phyloP scores from a whole-genome alignment of 2,797 vertebrate species.

The Megalops cyprinoides region DNA sequence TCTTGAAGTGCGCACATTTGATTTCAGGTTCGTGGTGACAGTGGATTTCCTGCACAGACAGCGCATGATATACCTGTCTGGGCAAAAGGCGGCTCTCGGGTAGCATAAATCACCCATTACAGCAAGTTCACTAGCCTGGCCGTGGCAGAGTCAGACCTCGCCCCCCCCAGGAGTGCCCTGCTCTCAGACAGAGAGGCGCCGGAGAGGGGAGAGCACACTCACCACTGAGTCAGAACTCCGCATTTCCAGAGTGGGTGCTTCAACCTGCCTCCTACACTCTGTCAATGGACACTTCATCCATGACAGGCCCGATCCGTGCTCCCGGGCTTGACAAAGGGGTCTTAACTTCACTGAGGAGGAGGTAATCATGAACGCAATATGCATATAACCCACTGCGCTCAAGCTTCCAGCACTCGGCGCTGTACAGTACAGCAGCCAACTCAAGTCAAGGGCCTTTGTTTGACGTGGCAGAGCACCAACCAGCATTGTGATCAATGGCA shows the following conservation, averaged over 20 bases:
- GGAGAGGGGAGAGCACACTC: neutral
- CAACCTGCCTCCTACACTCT: neutral
- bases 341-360: neutral
- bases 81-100: neutral
- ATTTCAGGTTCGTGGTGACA: neutral
- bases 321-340: neutral
- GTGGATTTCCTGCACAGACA: neutral
- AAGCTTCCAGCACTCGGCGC: neutral
- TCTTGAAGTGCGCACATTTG: neutral
- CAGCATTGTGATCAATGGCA: neutral
- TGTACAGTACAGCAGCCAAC: neutral
- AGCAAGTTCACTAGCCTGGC: neutral
- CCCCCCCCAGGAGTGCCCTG: neutral
- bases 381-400: neutral
- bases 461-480: conserved; percentile 1
- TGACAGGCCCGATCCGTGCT: neutral
- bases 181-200: conserved; percentile 4
- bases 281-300: neutral
- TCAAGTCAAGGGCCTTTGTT: neutral
- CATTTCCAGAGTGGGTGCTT: neutral
- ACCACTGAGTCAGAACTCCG: neutral
- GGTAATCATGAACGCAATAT: neutral
- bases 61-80: neutral
- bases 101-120: conserved; percentile 2
- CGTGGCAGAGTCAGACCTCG: neutral